Conservation (phyloP, 2,113 vertebrate species). For the Gobius niger region DNA sequence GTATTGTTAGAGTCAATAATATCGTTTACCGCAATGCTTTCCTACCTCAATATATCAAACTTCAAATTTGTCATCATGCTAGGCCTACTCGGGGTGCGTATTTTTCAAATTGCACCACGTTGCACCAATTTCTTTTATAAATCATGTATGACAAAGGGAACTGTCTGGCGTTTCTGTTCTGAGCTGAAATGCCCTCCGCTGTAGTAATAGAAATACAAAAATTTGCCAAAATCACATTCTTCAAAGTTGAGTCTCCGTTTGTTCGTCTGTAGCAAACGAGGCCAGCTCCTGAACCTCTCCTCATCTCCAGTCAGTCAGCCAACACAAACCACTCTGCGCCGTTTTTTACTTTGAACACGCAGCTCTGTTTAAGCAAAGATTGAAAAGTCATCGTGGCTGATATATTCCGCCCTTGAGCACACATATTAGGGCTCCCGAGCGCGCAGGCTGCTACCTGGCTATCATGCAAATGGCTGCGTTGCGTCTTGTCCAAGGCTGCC, state of each 20-base stretch:
- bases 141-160: no score
- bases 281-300: constrained; percentile 28
- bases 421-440: constrained; percentile 27
- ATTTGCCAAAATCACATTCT: background rate
- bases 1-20: no score
- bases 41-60: no score
- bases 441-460: constrained; percentile 41
- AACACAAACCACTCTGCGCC: constrained; percentile 14
- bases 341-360: constrained; percentile 17
- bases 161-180: no score
- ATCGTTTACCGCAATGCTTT: no score
- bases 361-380: constrained; percentile 51
- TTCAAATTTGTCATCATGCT: no score
- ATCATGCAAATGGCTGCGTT: constrained; percentile 53
- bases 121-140: no score
- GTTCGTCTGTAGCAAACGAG: constrained; percentile 19
- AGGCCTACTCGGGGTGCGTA: no score
- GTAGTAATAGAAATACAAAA: no score
- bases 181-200: no score
- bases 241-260: background rate
- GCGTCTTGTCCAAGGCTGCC: constrained; percentile 35
- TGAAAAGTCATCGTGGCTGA: constrained; percentile 38
- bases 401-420: constrained; percentile 48
- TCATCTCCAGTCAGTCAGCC: constrained; percentile 4
- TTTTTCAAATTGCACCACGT: no score